phyloP scores from a whole-genome alignment of 23 tunicate species.

The Halocynthia roretzi region DNA sequence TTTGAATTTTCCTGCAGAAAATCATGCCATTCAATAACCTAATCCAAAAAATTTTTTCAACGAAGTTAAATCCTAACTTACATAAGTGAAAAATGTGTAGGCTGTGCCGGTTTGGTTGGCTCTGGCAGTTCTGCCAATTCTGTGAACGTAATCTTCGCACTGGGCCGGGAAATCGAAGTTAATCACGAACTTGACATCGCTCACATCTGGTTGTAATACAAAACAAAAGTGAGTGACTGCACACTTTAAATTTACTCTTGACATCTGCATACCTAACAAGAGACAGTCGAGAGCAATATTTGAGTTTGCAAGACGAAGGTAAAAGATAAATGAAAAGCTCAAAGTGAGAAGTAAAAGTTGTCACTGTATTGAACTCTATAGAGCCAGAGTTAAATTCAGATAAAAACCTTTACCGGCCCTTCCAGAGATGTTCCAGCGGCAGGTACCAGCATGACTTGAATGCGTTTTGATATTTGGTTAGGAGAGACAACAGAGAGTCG shows the following conservation, averaged over 20 bases:
- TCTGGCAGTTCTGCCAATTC: constrained; percentile 96
- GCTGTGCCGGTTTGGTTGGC: constrained; percentile 95
- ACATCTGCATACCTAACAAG: too few species aligned
- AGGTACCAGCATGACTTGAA: constrained; percentile 40
- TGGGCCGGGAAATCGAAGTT: constrained; percentile 95
- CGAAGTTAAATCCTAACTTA: not conserved
- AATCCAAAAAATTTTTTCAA: not conserved
- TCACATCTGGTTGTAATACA: constrained; percentile 39
- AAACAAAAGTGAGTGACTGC: too few species aligned
- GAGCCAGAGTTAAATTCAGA: too few species aligned
- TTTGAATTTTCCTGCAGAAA: constrained; percentile 38
- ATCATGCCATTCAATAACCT: not conserved
- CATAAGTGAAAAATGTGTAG: constrained; percentile 92
- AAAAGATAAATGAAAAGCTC: too few species aligned
- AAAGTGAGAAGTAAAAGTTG: too few species aligned
- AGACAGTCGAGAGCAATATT: too few species aligned
- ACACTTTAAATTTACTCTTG: too few species aligned
- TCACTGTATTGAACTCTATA: too few species aligned
- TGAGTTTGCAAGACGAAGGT: too few species aligned
- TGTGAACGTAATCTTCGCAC: constrained; percentile 90
- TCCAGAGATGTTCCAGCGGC: constrained; percentile 30
- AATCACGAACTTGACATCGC: constrained; percentile 90
- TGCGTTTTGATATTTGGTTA: not conserved
- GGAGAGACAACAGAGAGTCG: not conserved
- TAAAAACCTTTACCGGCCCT: constrained; percentile 29